Evolutionary conservation across 2,797 vertebrate genomes (phyloP), one percentile per base, ranked within the genome.

Genomic region (Ammospiza maritima): DNA sequence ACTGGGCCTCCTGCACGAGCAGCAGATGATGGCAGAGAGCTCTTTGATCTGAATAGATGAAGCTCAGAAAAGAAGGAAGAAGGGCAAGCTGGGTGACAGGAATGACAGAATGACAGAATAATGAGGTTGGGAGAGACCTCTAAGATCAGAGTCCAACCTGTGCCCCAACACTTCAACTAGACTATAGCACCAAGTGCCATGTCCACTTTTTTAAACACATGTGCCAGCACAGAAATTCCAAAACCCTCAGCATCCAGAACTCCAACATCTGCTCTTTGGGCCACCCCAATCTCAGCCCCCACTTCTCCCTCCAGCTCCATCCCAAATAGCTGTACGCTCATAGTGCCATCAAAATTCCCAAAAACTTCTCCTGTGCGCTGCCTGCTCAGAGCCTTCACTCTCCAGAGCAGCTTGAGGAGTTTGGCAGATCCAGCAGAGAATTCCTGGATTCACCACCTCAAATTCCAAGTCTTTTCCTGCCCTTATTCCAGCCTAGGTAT

Each of bases 341-440:
- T 0, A 25, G 13, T 0, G 3, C 6, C 30, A 18, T 5, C 58
- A 30, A 38, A 65, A 74, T 57, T 30, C n/a, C 54, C 19, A 5
- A 50, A 20, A 25, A 2, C 9, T 48, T 50, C 13, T 74, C 51
- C 53, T 44, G 13, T 9, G 56, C 53, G 19, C 23, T 60, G 29
- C 20, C 16, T 69, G 45, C n/a, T 62, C 50, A 25, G 69, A 91
- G 17, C 18, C 36, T n/a, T 13, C 57, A 6, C 20, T 40, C 13
- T 66, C 78, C 74, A 38, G 34, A 19, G 42, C 34, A 82, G 34
- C 45, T 77, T 0, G 0, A 77, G 29, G 54, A 15, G 14, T 51
- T n/a, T 58, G 60, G 51, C 26, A 77, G 40, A 14, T 42, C n/a
- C 53, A 61, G 32, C 32, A 45, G 29, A 69, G 42, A 67, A 30